A percentile compares a stretch with the other conserved stretches of the same genome.
Conservation (phyloP, 2,888 invertebrate genomes). For the Aquatica leii region DNA sequence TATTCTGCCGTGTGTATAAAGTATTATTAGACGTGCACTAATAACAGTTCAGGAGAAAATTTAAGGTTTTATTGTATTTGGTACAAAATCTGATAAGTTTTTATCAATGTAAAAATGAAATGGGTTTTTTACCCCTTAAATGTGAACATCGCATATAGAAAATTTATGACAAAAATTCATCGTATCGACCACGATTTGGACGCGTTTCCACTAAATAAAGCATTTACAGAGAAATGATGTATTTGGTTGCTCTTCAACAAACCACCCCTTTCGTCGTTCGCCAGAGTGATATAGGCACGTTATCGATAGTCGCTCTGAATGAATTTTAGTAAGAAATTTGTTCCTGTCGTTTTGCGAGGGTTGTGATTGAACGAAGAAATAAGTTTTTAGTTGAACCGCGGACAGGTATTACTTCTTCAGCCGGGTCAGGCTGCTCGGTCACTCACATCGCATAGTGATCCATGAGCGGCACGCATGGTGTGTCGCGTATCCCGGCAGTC, state of each 20-base stretch:
- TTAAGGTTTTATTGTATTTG: too few relatives aligned
- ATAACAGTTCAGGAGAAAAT: too few relatives aligned
- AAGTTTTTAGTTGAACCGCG: slow-evolving; percentile 36
- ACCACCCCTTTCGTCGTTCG: slow-evolving; percentile 32
- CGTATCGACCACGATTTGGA: slow-evolving; percentile 39
- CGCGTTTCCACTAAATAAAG: slow-evolving; percentile 44
- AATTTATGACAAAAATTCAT: slow-evolving; percentile 44
- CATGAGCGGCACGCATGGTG: slow-evolving; percentile 39
- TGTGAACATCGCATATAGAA: slow-evolving; percentile 26
- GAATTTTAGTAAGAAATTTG: slow-evolving; percentile 28
- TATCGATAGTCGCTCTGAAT: background rate
- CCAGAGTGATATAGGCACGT: slow-evolving; percentile 32
- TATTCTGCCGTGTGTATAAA: too few relatives aligned
- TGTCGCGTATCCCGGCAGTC: slow-evolving; percentile 46
- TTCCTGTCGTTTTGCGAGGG: slow-evolving; percentile 33
- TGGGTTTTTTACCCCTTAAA: slow-evolving; percentile 28
- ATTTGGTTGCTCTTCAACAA: slow-evolving; percentile 35
- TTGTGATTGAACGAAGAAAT: background rate
- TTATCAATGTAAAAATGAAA: slow-evolving; percentile 12
- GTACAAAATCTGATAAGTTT: too few relatives aligned
- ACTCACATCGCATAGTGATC: slow-evolving; percentile 44
- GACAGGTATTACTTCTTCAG: slow-evolving; percentile 42
- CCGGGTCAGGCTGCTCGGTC: slow-evolving; percentile 47
- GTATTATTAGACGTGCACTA: too few relatives aligned
- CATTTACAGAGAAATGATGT: slow-evolving; percentile 38